phyloP scores from a whole-genome alignment of 2,113 vertebrate species.

The Malurus cyaneus region DNA sequence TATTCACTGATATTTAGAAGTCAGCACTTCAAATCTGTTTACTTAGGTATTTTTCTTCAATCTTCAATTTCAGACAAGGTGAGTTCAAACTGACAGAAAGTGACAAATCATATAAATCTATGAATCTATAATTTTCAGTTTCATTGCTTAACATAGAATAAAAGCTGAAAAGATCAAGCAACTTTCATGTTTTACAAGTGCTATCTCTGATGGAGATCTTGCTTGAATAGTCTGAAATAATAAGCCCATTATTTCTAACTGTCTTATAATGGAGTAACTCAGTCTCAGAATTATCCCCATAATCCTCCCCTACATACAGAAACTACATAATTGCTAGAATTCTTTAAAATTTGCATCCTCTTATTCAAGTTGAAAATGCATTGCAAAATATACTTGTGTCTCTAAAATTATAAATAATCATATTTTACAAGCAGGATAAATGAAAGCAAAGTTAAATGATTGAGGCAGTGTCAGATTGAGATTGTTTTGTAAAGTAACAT shows the following conservation, averaged over 20 bases:
- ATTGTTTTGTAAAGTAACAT: not conserved
- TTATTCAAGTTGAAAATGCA: not conserved
- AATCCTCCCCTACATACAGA: not conserved
- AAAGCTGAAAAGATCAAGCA: not conserved
- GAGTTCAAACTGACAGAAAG: not conserved
- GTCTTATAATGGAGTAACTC: not conserved
- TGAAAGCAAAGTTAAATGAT: not conserved
- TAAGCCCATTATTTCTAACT: not conserved
- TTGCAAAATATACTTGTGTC: not conserved
- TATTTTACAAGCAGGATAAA: not conserved
- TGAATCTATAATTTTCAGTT: not conserved
- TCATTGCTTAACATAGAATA: not conserved
- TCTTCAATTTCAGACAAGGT: not conserved
- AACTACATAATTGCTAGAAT: not conserved
- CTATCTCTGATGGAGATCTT: not conserved
- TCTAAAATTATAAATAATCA: not conserved
- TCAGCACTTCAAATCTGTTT: not conserved
- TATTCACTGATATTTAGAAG: not conserved
- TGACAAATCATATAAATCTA: not conserved
- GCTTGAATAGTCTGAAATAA: constrained; percentile 6
- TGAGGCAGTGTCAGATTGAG: not conserved
- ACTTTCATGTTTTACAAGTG: not conserved
- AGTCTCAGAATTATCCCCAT: not conserved
- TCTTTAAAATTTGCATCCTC: not conserved
- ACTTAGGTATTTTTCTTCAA: not conserved